Conservation (phyloP, 2,888 invertebrate species). For the Hybos culiciformis region DNA sequence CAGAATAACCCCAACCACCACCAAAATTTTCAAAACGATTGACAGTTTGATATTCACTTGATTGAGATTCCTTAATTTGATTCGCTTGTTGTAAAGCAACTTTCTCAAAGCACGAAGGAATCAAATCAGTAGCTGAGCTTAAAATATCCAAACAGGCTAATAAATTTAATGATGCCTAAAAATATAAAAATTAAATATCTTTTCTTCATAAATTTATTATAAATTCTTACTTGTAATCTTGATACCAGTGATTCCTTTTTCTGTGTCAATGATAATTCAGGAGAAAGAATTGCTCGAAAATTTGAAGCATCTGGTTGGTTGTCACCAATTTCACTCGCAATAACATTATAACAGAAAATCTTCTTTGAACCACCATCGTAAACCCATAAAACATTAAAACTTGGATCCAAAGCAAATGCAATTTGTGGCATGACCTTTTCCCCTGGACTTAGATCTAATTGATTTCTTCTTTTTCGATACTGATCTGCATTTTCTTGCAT, state of each 20-base stretch:
- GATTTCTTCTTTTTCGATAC: slow-evolving; percentile 20
- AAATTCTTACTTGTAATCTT: too few species aligned
- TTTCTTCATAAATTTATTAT: too few species aligned
- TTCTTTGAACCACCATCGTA: slow-evolving; percentile 50
- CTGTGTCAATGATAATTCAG: slow-evolving; percentile 69
- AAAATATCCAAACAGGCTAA: slow-evolving; percentile 81
- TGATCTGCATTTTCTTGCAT: slow-evolving; percentile 23
- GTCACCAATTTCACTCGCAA: slow-evolving; percentile 53
- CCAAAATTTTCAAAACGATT: slow-evolving; percentile 90
- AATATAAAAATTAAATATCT: too few species aligned
- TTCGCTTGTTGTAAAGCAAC: slow-evolving; percentile 25
- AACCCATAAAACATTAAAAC: slow-evolving; percentile 89
- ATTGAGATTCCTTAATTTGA: slow-evolving; percentile 26
- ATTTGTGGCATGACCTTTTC: slow-evolving; percentile 30
- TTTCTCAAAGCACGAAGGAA: slow-evolving; percentile 34
- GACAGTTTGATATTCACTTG: slow-evolving; percentile 40
- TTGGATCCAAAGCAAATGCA: slow-evolving; percentile 57
- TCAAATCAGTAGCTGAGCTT: slow-evolving; percentile 63
- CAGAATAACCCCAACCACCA: slow-evolving; percentile 97
- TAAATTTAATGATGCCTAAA: slow-evolving; percentile 82
- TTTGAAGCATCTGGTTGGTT: slow-evolving; percentile 26
- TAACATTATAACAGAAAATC: slow-evolving; percentile 67
- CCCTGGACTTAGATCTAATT: slow-evolving; percentile 17
- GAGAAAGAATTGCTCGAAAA: slow-evolving; percentile 51
- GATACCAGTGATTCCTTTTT: slow-evolving; percentile 55